Evolutionary conservation across 92 coral and sea anemone genomes (phyloP).

Genomic region (Epizoanthus scotinus): DNA sequence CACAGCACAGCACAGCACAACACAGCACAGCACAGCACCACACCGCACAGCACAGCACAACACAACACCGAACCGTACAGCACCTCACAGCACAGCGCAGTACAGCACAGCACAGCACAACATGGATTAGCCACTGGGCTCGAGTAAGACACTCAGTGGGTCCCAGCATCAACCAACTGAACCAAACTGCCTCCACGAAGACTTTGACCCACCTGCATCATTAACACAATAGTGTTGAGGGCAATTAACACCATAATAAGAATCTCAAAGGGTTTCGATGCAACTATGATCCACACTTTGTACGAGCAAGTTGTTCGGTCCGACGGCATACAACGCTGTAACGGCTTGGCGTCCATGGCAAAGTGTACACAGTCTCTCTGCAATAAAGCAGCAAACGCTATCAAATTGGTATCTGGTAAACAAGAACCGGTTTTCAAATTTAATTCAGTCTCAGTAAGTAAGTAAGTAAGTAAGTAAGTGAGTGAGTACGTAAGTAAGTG

Average conservation of each 20-base stretch:
- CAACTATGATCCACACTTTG: conserved; percentile 83
- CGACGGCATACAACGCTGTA: conserved; percentile 90
- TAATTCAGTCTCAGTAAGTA: too few relatives aligned
- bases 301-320: conserved; percentile 75
- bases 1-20: too few relatives aligned
- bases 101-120: too few relatives aligned
- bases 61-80: too few relatives aligned
- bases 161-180: neutral
- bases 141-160: neutral
- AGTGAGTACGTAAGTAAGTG: too few relatives aligned
- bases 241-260: conserved; percentile 88
- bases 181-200: neutral
- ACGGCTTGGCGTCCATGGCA: conserved; percentile 89
- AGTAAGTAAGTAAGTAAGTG: too few relatives aligned
- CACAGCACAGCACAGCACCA: too few relatives aligned
- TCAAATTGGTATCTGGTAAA: neutral
- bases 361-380: conserved; percentile 95
- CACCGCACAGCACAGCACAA: too few relatives aligned
- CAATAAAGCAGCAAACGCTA: neutral
- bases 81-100: too few relatives aligned
- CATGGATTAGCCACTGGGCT: neutral
- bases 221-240: conserved; percentile 84
- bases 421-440: too few relatives aligned
- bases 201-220: conserved; percentile 77
- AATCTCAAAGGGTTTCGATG: conserved; percentile 88